These are phyloP conservation scores for Tupaia chinensis DNA, from an alignment of 2,113 vertebrate genomes.

Conservation along the genomic window DNA sequence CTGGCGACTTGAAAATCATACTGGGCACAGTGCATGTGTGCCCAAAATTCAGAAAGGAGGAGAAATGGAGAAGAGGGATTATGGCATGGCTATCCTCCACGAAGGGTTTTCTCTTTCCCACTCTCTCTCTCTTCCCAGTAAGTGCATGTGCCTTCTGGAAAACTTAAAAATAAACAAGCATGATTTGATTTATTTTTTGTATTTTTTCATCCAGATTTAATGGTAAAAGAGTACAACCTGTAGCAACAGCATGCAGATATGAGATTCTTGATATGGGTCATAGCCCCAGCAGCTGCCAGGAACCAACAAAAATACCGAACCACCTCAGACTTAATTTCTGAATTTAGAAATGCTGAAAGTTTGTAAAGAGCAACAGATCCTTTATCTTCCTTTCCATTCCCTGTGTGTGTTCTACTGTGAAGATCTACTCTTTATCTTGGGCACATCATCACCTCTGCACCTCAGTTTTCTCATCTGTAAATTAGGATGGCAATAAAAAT, in stretches of 20 bases:
- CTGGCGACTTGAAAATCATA: no score
- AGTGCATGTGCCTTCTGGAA: no score
- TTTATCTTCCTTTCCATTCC: not conserved
- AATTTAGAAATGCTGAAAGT: constrained; percentile 24
- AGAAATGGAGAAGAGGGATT: no score
- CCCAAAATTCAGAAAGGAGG: no score
- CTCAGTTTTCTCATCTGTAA: constrained; percentile 1
- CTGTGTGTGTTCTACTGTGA: not conserved
- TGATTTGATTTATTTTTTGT: constrained; percentile 9
- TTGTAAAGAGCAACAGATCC: not conserved
- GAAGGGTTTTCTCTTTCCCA: no score
- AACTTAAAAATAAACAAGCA: not conserved
- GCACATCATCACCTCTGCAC: not conserved
- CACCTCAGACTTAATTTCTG: not conserved
- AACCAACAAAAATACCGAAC: not conserved
- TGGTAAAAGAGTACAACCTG: not conserved
- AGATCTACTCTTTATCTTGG: not conserved
- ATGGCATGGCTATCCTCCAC: no score
- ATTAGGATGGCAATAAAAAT: not conserved
- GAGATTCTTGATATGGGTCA: not conserved
- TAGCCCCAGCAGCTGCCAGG: not conserved
- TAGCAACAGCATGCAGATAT: not conserved
- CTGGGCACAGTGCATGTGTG: no score
- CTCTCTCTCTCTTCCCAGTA: no score
- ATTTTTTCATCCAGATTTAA: not conserved